These are phyloP conservation scores for Metridium senile DNA, from an alignment of 92 coral and sea anemone genomes.

Conservation along the genomic window DNA sequence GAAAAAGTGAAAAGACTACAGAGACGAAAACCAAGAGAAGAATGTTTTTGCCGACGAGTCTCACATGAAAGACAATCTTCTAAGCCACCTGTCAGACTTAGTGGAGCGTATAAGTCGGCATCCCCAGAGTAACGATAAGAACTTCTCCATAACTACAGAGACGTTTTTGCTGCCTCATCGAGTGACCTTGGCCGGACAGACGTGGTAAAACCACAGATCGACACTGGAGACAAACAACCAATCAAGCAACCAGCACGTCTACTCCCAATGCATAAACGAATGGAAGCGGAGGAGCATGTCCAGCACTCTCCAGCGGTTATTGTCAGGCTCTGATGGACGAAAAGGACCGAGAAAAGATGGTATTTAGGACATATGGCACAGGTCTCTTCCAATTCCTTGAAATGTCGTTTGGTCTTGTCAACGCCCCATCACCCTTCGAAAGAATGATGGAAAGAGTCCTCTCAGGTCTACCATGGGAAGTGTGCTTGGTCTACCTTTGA, in stretches of 20 bases:
- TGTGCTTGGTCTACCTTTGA: constrained; percentile 38
- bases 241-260: constrained; percentile 36
- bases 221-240: constrained; percentile 26
- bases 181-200: constrained; percentile 34
- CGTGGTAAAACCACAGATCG: constrained; percentile 16
- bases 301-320: constrained; percentile 35
- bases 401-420: constrained; percentile 9
- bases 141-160: not conserved
- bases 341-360: constrained; percentile 7
- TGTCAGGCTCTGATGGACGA: constrained; percentile 35
- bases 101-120: not conserved
- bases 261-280: constrained; percentile 23
- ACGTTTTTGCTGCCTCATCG: constrained; percentile 14
- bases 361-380: constrained; percentile 3
- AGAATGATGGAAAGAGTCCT: constrained; percentile 19
- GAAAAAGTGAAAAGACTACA: not conserved
- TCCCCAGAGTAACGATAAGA: not conserved
- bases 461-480: constrained; percentile 17
- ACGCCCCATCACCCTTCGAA: constrained; percentile 18
- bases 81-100: not conserved
- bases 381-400: constrained; percentile 18
- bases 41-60: too few relatives aligned
- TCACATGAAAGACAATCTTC: too few relatives aligned
- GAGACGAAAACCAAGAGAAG: not conserved
- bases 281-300: constrained; percentile 40